A percentile compares a stretch with the other conserved stretches of the same genome.
Conservation (phyloP, 1,140 invertebrate genomes). For the Laodelphax striatellus region DNA sequence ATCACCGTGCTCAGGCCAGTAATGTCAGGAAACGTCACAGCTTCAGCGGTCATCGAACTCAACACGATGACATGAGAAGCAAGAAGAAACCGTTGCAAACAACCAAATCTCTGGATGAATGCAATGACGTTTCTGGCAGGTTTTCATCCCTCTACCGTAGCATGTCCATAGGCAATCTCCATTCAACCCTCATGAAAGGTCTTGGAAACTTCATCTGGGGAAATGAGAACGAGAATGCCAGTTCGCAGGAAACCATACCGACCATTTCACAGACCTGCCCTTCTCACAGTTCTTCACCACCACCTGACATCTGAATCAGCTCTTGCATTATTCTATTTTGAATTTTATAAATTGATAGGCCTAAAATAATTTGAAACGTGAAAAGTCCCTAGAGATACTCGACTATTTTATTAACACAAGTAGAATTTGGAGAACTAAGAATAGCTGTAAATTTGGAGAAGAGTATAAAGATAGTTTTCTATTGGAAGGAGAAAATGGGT, state of each 20-base stretch:
- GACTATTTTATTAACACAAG: neutral
- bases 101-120: constrained; percentile 7
- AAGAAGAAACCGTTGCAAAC: neutral
- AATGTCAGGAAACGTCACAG: neutral
- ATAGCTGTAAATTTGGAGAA: neutral
- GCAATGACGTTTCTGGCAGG: neutral
- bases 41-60: neutral
- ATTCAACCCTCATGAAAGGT: neutral
- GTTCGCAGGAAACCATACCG: neutral
- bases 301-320: constrained; percentile 3
- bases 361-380: too few relatives aligned
- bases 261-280: constrained; percentile 7
- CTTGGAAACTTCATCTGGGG: constrained; percentile 6
- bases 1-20: neutral
- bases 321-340: neutral
- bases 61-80: neutral
- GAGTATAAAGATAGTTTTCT: neutral
- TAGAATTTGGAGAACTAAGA: neutral
- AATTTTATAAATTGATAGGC: too few relatives aligned
- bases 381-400: neutral
- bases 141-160: constrained; percentile 1
- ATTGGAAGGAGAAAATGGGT: neutral
- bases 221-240: neutral
- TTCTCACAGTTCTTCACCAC: neutral
- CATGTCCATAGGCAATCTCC: constrained; percentile 6